These are phyloP conservation scores for Sycobia sp. DNA, from an alignment of 1,140 invertebrate species.

Conservation along the genomic window DNA sequence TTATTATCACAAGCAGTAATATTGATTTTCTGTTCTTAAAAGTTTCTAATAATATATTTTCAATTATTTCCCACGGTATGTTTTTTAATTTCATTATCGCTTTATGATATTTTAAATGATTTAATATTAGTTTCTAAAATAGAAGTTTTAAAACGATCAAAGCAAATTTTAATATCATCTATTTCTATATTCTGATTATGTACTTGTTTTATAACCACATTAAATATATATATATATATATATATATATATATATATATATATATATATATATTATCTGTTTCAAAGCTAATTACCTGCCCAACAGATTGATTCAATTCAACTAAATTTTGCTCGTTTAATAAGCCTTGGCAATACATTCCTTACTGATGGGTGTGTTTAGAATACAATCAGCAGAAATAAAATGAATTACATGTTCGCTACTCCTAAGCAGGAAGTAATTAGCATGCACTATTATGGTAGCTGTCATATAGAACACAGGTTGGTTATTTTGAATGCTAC, in stretches of 20 bases:
- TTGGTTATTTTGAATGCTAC: neutral
- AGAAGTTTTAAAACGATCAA: no score
- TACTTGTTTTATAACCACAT: neutral
- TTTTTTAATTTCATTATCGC: neutral
- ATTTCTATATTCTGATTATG: neutral
- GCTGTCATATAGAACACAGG: neutral
- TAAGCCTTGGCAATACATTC: neutral
- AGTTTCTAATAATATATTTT: no score
- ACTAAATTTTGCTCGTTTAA: neutral
- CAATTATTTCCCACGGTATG: no score
- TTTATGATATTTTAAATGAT: neutral
- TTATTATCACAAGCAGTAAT: slow-evolving; percentile 30
- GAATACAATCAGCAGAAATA: neutral
- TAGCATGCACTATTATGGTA: neutral
- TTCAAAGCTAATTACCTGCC: neutral
- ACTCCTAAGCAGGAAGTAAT: neutral
- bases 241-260: neutral
- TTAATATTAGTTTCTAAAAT: neutral
- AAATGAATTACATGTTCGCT: neutral
- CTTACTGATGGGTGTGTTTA: neutral
- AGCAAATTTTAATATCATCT: neutral
- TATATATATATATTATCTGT: no score
- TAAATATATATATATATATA: neutral
- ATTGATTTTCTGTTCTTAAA: no score
- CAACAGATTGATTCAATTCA: neutral